Conservation (phyloP, 2,888 invertebrate species). For the Drosophila seclusa region DNA sequence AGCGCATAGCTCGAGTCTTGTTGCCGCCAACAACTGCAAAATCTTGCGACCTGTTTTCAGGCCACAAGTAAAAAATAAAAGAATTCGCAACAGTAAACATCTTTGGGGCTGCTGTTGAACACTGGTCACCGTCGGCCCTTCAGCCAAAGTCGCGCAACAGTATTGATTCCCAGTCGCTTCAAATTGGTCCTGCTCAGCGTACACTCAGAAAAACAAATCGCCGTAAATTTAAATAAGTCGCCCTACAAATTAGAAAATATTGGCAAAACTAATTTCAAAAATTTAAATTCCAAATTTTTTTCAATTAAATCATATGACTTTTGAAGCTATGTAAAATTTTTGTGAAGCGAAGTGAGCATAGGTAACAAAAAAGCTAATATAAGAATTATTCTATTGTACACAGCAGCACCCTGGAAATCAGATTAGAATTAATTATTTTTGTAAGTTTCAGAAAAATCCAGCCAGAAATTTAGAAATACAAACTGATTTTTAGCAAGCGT, state of each 20-base stretch:
- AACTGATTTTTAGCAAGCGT: neutral
- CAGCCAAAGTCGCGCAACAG: slow-evolving; percentile 35
- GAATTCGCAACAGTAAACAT: slow-evolving; percentile 53
- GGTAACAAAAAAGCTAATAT: no score
- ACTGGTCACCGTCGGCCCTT: slow-evolving; percentile 37
- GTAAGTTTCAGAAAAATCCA: no score
- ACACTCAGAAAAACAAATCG: neutral
- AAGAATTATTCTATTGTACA: no score
- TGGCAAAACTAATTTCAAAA: no score
- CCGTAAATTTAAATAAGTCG: neutral
- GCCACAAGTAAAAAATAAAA: slow-evolving; percentile 39
- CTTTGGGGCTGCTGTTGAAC: slow-evolving; percentile 28
- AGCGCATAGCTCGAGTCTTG: slow-evolving; percentile 27
- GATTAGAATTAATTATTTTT: no score
- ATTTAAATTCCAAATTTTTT: no score
- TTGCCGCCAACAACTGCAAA: slow-evolving; percentile 15
- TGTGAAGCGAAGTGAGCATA: no score
- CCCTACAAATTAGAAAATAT: no score
- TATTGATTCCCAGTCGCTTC: slow-evolving; percentile 14
- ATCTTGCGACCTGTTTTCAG: slow-evolving; percentile 47
- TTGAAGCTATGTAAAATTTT: no score
- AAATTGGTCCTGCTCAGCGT: slow-evolving; percentile 1
- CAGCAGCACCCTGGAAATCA: no score
- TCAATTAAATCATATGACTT: no score
- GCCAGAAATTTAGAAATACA: no score